Conservation (phyloP, 23 tunicate species). For the Aplidium turbinatum region DNA sequence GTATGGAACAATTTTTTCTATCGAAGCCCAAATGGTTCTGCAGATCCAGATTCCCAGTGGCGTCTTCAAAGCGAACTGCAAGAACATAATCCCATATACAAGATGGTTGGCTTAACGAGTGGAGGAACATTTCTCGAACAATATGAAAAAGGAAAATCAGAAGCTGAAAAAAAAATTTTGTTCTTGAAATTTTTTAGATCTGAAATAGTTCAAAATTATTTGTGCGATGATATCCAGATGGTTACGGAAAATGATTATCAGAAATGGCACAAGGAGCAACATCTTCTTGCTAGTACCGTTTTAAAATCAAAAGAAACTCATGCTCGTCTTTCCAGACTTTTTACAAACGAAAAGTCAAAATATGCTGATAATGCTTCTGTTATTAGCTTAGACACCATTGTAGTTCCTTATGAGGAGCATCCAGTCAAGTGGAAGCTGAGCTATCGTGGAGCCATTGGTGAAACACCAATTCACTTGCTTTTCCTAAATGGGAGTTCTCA, state of each 20-base stretch:
- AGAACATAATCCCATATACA: slow-evolving; percentile 56
- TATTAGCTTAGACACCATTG: slow-evolving; percentile 46
- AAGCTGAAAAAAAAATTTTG: slow-evolving; percentile 36
- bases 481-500: slow-evolving; percentile 69
- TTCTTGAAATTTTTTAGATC: slow-evolving; percentile 36
- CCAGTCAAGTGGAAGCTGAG: slow-evolving; percentile 67
- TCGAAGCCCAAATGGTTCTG: slow-evolving; percentile 43
- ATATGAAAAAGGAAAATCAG: slow-evolving; percentile 48
- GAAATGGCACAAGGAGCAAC: slow-evolving; percentile 40
- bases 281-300: slow-evolving; percentile 19
- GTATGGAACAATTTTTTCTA: slow-evolving; percentile 81
- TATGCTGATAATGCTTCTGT: slow-evolving; percentile 26
- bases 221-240: slow-evolving; percentile 16
- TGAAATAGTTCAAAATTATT: slow-evolving; percentile 28
- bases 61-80: slow-evolving; percentile 70
- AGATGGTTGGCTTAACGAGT: slow-evolving; percentile 60
- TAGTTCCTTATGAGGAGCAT: slow-evolving; percentile 37
- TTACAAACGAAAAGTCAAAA: not conserved
- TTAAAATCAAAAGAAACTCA: slow-evolving; percentile 34
- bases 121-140: slow-evolving; percentile 73
- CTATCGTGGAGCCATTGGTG: slow-evolving; percentile 89
- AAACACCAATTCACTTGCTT: slow-evolving; percentile 83
- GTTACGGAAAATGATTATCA: slow-evolving; percentile 61
- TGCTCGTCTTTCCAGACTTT: not conserved
- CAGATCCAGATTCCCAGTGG: slow-evolving; percentile 77